Base-by-base conservation (phyloP, 2,113 vertebrate species). In the Pygoscelis antarcticus region DNA sequence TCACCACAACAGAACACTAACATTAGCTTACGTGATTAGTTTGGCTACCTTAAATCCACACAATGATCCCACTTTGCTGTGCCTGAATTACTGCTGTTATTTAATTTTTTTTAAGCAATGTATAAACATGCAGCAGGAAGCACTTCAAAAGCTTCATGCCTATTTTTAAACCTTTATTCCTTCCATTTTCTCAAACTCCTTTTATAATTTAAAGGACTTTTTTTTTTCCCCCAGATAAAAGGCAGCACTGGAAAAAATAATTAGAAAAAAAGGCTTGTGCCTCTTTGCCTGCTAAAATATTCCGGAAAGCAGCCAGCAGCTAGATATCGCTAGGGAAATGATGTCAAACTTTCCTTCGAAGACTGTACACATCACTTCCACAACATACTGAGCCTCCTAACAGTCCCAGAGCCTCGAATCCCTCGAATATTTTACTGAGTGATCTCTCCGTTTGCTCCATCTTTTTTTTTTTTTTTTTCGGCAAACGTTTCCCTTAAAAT, bases 291-390 rank as follows among this genome's bases (percentile, higher is more conserved):
- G 51, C 79, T 86, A n/a, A 83, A 93, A 52, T 38, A 54, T 72
- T 75, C 80, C 86, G 84, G 75, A 87, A 80, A 91, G 66, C 87
- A 86, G 78, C 91, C 94, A 91, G 66, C 4, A 51, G 52, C 32
- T 21, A 66, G 78, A 62, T 57, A 94, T 30, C 38, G 1, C 78
- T 54, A 25, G 74, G 93, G 91, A 97, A 91, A 95, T 95, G 25
- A 91, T 83, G 96, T 96, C 93, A 95, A 93, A 83, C 51, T 91
- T 95, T 96, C 89, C 91, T 94, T 94, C 42, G 0, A 87, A 89
- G 70, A 42, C 38, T 11, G 38, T 17, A 61, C 74, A 77, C 87
- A 94, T 93, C 89, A 90, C 78, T 96, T 94, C 75, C 89, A 94
- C 84, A 87, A 70, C 46, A 58, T 2, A 76, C 70, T 19, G 54